Evolutionary conservation across 2,113 vertebrate species (phyloP).

Genomic region (Calypte anna): DNA sequence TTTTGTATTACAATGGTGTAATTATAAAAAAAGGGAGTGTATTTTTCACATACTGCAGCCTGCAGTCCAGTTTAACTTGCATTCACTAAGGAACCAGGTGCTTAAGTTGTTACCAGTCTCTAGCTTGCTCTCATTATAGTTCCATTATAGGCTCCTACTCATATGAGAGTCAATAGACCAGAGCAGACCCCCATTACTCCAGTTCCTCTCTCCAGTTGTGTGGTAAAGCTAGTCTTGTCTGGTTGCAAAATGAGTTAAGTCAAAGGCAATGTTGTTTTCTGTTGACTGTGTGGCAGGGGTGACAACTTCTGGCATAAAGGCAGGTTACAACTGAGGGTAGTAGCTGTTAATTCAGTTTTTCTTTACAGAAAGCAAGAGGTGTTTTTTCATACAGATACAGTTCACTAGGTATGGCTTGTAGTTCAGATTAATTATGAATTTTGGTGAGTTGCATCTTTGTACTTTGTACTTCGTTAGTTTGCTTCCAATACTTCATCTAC

Average conservation of each 20-base stretch:
- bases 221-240: background rate
- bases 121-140: background rate
- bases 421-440: background rate
- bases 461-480: background rate
- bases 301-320: background rate
- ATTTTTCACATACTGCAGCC: background rate
- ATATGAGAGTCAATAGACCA: background rate
- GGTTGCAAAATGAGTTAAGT: background rate
- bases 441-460: background rate
- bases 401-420: background rate
- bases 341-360: background rate
- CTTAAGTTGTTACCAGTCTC: background rate
- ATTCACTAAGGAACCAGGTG: background rate
- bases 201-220: background rate
- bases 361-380: background rate
- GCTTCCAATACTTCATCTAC: background rate
- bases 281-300: background rate
- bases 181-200: background rate
- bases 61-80: background rate
- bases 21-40: background rate
- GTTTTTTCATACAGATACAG: background rate
- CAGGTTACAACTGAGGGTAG: background rate
- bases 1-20: background rate
- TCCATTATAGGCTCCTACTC: background rate
- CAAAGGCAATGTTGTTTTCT: background rate